Evolutionary conservation across 2,113 vertebrate species (phyloP).

Genomic region (Mustelus asterias): DNA sequence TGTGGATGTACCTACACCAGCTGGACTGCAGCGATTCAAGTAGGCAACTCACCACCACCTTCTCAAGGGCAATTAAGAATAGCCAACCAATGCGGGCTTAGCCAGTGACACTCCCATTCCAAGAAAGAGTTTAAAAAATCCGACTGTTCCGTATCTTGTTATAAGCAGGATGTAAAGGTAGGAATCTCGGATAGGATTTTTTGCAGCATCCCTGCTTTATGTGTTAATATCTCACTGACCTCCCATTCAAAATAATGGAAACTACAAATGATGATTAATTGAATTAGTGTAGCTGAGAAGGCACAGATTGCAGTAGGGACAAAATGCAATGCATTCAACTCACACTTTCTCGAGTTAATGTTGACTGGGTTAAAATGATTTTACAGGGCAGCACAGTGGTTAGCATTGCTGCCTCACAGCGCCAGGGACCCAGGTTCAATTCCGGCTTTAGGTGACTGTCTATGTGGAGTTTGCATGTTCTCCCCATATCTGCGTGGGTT

Average conservation of each 20-base stretch:
- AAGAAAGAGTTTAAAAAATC: background rate
- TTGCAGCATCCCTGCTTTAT: background rate
- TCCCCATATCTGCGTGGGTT: no score
- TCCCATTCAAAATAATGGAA: background rate
- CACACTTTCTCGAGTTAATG: background rate
- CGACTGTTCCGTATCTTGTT: background rate
- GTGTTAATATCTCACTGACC: background rate
- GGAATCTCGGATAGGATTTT: background rate
- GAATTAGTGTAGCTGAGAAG: background rate
- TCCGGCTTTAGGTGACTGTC: no score
- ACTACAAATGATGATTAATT: background rate
- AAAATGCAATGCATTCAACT: background rate
- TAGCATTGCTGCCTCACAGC: no score
- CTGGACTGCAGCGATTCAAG: background rate
- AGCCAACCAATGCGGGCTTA: background rate
- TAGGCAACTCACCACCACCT: background rate
- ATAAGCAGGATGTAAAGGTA: background rate
- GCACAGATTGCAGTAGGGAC: background rate
- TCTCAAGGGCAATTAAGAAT: background rate
- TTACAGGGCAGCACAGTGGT: background rate
- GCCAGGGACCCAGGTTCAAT: no score
- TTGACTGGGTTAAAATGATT: background rate
- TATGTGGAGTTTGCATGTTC: no score
- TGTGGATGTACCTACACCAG: background rate
- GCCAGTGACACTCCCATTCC: background rate